A percentile compares a stretch with the other conserved stretches of the same genome.
These are phyloP conservation scores for Tryphoninae sp. DNA, from an alignment of 2,888 invertebrate species.

Conservation along the genomic window DNA sequence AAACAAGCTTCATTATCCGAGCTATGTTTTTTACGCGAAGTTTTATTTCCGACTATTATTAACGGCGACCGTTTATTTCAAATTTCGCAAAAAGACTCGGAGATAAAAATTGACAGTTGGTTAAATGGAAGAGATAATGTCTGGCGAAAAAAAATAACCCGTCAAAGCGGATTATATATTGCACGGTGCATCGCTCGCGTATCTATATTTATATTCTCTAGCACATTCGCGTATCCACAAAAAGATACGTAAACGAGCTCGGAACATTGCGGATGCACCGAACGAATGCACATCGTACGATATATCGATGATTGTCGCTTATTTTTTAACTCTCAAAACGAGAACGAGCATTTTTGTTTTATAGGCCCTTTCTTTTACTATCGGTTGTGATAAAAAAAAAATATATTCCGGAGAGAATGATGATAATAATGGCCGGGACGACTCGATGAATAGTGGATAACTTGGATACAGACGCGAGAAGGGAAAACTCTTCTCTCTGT, in stretches of 20 bases:
- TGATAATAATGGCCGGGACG: conserved; percentile 34
- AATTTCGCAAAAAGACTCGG: neutral
- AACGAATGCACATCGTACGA: conserved; percentile 29
- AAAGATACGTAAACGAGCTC: neutral
- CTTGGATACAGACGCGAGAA: conserved; percentile 10
- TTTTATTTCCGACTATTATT: no score
- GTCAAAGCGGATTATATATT: conserved; percentile 45
- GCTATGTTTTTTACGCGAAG: no score
- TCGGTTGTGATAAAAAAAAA: conserved; percentile 31
- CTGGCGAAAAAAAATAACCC: neutral
- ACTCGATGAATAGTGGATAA: conserved; percentile 33
- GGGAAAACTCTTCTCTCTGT: conserved; percentile 8
- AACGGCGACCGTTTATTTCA: neutral
- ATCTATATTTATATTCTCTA: neutral
- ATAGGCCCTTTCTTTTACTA: neutral
- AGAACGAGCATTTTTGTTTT: neutral
- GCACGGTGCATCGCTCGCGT: neutral
- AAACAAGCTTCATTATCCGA: no score
- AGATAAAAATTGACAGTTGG: neutral
- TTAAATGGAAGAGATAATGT: conserved; percentile 18
- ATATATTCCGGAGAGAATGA: conserved; percentile 14
- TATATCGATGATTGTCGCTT: conserved; percentile 37
- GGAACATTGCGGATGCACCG: neutral
- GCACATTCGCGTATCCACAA: conserved; percentile 16
- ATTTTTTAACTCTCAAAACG: conserved; percentile 9